phyloP scores from a whole-genome alignment of 2,888 invertebrate species.

The Lamellibrachia satsuma region DNA sequence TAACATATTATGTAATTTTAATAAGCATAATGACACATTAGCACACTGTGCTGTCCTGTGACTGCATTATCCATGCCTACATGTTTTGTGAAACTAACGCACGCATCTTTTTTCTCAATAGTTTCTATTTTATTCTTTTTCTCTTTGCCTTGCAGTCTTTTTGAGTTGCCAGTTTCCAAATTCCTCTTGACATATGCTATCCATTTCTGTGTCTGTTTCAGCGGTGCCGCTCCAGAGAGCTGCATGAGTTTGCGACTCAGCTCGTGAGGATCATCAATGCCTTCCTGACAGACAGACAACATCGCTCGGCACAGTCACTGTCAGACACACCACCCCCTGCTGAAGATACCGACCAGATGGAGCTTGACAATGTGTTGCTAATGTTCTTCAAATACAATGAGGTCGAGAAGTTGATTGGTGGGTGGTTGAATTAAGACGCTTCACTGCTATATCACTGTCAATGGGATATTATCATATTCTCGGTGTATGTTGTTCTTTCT shows the following conservation, averaged over 20 bases:
- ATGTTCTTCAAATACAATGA: background rate
- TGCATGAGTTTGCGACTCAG: background rate
- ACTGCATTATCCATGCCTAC: no score
- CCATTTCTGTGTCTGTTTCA: background rate
- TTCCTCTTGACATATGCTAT: no score
- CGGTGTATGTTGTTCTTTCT: no score
- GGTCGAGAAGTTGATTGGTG: constrained; percentile 6
- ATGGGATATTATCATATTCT: background rate
- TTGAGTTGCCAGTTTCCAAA: no score
- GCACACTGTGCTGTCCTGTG: no score
- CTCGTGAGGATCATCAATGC: background rate
- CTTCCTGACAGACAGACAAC: background rate
- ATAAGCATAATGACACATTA: no score
- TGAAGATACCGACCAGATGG: background rate
- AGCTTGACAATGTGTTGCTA: background rate
- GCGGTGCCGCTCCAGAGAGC: background rate
- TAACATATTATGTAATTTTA: no score
- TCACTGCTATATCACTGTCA: background rate
- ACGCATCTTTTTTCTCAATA: no score
- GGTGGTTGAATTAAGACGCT: background rate
- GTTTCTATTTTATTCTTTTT: no score
- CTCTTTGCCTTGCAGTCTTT: no score
- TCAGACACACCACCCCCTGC: background rate
- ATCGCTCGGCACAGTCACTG: background rate
- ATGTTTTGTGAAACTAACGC: no score